Conservation (phyloP, 2,113 vertebrate genomes). For the Natator depressus region DNA sequence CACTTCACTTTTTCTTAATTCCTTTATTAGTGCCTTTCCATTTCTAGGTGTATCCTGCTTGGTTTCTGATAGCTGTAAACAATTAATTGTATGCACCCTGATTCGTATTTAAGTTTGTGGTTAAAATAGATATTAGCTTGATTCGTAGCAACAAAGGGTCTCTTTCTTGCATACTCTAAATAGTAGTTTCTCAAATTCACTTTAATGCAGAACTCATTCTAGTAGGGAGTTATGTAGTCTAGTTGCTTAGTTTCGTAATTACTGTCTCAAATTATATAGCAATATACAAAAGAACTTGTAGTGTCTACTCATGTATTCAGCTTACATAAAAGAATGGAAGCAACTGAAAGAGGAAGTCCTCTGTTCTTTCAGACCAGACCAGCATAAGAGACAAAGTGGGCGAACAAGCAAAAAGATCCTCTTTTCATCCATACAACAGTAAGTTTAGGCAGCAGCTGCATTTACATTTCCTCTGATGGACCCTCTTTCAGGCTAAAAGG, state of each 20-base stretch:
- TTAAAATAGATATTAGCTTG: neutral
- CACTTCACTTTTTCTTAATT: neutral
- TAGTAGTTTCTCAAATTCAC: neutral
- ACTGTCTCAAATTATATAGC: neutral
- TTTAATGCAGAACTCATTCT: neutral
- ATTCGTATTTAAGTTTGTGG: neutral
- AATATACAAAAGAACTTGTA: neutral
- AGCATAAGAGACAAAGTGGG: accelerated
- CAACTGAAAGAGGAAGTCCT: neutral
- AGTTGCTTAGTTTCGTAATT: neutral
- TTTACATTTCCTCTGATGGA: neutral
- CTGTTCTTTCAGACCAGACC: neutral
- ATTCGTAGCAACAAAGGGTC: neutral
- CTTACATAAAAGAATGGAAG: neutral
- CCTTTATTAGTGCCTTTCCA: neutral
- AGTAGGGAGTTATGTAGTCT: neutral
- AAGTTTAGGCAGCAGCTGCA: neutral
- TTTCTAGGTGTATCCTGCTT: neutral
- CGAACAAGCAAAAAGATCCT: accelerated
- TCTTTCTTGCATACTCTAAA: too few species aligned
- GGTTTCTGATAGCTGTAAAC: neutral
- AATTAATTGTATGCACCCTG: neutral
- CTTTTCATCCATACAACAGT: accelerated
- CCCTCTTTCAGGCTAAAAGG: neutral
- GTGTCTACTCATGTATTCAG: neutral